Evolutionary conservation across 2,888 invertebrate species (phyloP), one percentile per base, ranked within the genome.

Genomic region (Macrostomum cliftonense): DNA sequence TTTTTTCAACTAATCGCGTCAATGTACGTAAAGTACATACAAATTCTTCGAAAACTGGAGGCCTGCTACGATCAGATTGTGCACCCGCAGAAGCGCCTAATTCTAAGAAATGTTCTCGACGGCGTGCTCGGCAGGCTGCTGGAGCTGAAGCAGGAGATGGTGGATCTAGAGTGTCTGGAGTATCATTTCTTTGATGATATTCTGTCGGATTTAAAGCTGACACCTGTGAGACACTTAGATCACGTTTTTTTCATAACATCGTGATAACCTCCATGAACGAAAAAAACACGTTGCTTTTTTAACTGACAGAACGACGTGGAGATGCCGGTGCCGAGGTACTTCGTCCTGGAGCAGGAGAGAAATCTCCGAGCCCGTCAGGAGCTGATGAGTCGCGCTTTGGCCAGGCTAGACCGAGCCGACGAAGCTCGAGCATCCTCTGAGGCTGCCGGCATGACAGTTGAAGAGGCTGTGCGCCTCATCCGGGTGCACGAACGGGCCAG

Each of bases 81-180:
- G 39, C 91, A 91, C 65, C 89, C 91, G 0, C 91, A 93, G 66
- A 91, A 91, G 66, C 75, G 87, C 36, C 65, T 80, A 45, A 73
- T 89, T 13, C 76, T 89, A 1, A 76, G 47, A 19, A 64, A 67
- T 51, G 64, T 70, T 13, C 57, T 70, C 19, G 70, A 70, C 56
- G 70, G 53, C 40, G 78, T 79, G 40, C 73, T 88, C 48, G 88
- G 88, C 1, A 76, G 89, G 52, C 73, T 88, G 40, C 71, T 89
- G 36, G 91, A 93, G 67, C 71, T 91, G 9, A 87, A 87, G 55
- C 63, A 81, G 59, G 87, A 89, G 63, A 74, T 91, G 54, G 84
- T 88, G 0, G 82, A 84, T 59, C 75, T 87, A 14, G 82, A 86
- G 65, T 70, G 84, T 39, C 81, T 81, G 47, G 89, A 91, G 68